phyloP scores from a whole-genome alignment of 1,140 invertebrate species.

The Drosophila willistoni region DNA sequence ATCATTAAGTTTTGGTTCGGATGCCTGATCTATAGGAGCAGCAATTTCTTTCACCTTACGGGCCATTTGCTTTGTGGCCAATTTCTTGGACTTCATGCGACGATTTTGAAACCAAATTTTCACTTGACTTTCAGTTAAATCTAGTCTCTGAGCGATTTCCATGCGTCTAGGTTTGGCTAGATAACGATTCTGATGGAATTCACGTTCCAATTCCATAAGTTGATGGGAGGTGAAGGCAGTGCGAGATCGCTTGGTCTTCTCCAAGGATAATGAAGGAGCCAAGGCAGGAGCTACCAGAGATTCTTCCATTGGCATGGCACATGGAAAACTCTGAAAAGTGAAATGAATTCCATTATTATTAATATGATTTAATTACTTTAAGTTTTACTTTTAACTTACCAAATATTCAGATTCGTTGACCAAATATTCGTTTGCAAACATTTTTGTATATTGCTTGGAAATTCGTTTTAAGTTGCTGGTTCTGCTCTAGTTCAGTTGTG shows the following conservation, averaged over 20 bases:
- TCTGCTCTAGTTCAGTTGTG: constrained; percentile 40
- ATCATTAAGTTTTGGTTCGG: constrained; percentile 11
- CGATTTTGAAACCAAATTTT: constrained; percentile 91
- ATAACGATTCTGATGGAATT: constrained; percentile 87
- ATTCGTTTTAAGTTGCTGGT: constrained; percentile 1
- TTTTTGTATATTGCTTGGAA: constrained; percentile 29
- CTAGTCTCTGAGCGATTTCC: constrained; percentile 89
- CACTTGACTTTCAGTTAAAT: constrained; percentile 92
- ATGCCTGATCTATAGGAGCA: neutral
- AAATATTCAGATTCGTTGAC: constrained; percentile 12
- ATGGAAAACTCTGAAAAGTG: constrained; percentile 19
- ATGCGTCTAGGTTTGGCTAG: constrained; percentile 91
- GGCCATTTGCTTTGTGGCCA: constrained; percentile 26
- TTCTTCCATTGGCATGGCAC: constrained; percentile 1
- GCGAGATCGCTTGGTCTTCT: constrained; percentile 83
- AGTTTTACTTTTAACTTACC: constrained; percentile 18
- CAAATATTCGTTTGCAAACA: constrained; percentile 35
- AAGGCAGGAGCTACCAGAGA: neutral
- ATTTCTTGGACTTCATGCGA: constrained; percentile 74
- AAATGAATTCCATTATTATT: neutral
- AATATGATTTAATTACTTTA: neutral
- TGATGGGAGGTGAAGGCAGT: constrained; percentile 93
- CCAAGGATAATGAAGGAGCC: neutral
- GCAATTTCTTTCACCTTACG: neutral
- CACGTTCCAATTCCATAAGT: constrained; percentile 86